Evolutionary conservation across 2,797 vertebrate genomes (phyloP).

Genomic region (Gephyroberyx darwinii): DNA sequence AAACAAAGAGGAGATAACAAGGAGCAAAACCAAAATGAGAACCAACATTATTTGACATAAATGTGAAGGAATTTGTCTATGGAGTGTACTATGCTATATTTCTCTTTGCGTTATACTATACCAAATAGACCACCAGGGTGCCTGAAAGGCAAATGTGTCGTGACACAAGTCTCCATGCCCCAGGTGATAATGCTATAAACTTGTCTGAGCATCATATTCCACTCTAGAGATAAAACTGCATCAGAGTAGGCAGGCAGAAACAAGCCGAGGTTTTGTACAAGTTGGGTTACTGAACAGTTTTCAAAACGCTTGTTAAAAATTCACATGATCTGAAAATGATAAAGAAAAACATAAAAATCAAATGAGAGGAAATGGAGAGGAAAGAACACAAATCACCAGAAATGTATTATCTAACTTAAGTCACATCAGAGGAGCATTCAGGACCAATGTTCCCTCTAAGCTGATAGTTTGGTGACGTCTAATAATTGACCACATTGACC

Average conservation of each 20-base stretch:
- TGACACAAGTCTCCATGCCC: slow-evolving; percentile 37
- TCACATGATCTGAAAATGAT: too few species aligned
- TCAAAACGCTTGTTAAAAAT: too few species aligned
- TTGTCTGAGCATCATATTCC: slow-evolving; percentile 26
- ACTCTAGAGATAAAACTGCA: slow-evolving; percentile 44
- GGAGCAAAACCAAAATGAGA: slow-evolving; percentile 4
- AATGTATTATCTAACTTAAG: too few species aligned
- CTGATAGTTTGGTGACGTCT: too few species aligned
- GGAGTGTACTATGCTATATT: slow-evolving; percentile 25
- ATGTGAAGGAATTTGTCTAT: slow-evolving; percentile 24
- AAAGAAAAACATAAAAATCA: too few species aligned
- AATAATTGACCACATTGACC: too few species aligned
- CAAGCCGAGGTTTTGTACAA: slow-evolving; percentile 34
- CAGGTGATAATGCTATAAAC: slow-evolving; percentile 53
- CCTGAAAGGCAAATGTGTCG: slow-evolving; percentile 55
- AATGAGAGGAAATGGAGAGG: too few species aligned
- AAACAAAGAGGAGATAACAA: slow-evolving; percentile 16
- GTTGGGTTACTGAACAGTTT: slow-evolving; percentile 2
- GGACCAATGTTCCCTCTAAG: too few species aligned
- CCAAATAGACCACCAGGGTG: slow-evolving; percentile 16
- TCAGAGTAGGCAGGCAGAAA: slow-evolving; percentile 49
- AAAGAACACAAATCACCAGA: too few species aligned
- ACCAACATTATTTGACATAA: background rate
- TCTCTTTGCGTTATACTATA: slow-evolving; percentile 14
- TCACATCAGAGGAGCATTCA: too few species aligned